phyloP scores from a whole-genome alignment of 2,797 vertebrate species.

The Eulemur albifrons region DNA sequence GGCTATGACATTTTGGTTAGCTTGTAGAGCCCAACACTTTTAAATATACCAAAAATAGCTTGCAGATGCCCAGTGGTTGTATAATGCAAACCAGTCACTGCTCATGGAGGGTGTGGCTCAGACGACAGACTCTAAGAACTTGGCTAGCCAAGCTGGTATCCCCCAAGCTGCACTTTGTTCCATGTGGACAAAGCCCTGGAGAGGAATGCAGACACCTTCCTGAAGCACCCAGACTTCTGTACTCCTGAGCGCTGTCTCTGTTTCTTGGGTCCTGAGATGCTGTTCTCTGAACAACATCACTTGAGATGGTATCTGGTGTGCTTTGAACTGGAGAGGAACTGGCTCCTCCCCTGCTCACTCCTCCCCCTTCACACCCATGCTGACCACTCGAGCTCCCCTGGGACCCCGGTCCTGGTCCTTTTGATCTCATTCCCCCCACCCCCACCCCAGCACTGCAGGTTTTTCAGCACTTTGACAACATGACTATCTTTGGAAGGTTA shows the following conservation, averaged over 20 bases:
- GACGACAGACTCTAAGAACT: neutral
- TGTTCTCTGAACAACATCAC: neutral
- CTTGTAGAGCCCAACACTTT: neutral
- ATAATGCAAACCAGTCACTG: neutral
- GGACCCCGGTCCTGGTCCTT: neutral
- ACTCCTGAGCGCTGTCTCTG: neutral
- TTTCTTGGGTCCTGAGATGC: neutral
- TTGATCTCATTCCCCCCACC: neutral
- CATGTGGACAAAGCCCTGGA: neutral
- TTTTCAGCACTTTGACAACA: slow-evolving; percentile 68
- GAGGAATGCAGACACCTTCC: neutral
- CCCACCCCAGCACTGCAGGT: neutral
- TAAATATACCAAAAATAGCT: slow-evolving; percentile 27
- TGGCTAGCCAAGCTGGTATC: neutral
- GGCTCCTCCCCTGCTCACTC: neutral
- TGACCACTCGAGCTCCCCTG: neutral
- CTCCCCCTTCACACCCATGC: neutral
- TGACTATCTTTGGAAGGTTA: slow-evolving; percentile 82
- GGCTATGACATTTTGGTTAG: slow-evolving; percentile 14
- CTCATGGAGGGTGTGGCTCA: neutral
- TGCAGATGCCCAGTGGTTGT: neutral
- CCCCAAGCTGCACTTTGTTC: neutral
- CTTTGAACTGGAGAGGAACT: neutral
- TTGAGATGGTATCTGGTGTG: neutral
- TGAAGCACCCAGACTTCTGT: neutral